phyloP scores from a whole-genome alignment of 2,888 invertebrate species.

The Spilosoma lubricipeda region DNA sequence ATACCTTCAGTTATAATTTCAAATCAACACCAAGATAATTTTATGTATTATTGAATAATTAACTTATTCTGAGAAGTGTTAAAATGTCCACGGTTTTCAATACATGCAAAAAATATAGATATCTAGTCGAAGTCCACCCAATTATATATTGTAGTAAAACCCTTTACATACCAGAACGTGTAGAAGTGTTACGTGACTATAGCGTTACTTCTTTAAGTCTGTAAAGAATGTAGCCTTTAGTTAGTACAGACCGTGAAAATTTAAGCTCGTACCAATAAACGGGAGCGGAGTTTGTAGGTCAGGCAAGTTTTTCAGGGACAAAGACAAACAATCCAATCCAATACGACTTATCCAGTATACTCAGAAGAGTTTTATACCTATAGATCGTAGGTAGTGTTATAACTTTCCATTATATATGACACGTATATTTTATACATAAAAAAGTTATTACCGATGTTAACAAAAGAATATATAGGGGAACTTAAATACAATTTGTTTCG shows the following conservation, averaged over 20 bases:
- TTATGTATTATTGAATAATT: background rate
- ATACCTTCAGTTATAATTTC: background rate
- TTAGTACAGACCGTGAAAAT: background rate
- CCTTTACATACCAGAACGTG: constrained; percentile 13
- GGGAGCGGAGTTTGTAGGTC: constrained; percentile 21
- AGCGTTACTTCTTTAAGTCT: background rate
- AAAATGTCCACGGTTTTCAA: background rate
- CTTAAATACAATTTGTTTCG: background rate
- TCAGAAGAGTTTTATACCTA: background rate
- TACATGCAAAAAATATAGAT: background rate
- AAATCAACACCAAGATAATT: background rate
- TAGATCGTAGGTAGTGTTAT: background rate
- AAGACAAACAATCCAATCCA: constrained; percentile 22
- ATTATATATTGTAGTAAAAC: constrained; percentile 25
- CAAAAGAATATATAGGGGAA: background rate
- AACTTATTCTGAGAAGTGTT: background rate
- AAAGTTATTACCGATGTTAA: background rate
- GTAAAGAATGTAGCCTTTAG: background rate
- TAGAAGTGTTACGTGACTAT: background rate
- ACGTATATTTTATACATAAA: too few species aligned
- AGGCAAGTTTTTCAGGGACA: constrained; percentile 34
- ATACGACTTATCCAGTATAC: background rate
- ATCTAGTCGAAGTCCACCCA: constrained; percentile 7
- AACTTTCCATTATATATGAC: too few species aligned
- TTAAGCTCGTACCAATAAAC: background rate